A percentile compares a stretch with the other conserved stretches of the same genome.
Evolutionary conservation across 2,888 invertebrate species (phyloP).

Genomic region (Ceratothoa steindachneri): DNA sequence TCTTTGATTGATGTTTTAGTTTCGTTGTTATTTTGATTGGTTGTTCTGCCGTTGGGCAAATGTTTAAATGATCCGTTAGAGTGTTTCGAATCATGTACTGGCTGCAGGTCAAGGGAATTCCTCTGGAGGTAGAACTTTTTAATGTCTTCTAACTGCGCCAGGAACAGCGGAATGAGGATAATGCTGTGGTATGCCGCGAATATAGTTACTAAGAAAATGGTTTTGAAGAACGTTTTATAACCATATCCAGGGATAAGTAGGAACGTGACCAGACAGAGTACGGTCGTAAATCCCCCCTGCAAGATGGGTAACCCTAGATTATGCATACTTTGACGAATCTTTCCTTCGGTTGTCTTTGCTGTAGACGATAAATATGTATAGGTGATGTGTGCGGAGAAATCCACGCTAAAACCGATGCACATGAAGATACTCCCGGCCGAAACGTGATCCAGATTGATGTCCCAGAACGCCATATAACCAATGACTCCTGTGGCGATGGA

Average conservation of each 20-base stretch:
- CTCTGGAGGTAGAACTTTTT: neutral
- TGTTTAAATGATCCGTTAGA: no score
- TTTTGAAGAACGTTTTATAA: slow-evolving; percentile 56
- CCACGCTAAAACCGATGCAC: slow-evolving; percentile 66
- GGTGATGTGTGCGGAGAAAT: slow-evolving; percentile 54
- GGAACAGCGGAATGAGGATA: slow-evolving; percentile 76
- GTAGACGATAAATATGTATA: slow-evolving; percentile 54
- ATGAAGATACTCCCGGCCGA: slow-evolving; percentile 96
- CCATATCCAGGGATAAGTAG: slow-evolving; percentile 88
- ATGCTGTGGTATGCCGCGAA: slow-evolving; percentile 91
- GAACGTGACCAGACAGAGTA: slow-evolving; percentile 79
- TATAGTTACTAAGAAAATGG: slow-evolving; percentile 90
- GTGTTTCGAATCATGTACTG: no score
- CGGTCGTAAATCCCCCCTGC: slow-evolving; percentile 86
- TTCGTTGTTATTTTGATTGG: no score
- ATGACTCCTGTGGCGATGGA: slow-evolving; percentile 90
- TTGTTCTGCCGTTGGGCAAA: no score
- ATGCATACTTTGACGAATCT: slow-evolving; percentile 52
- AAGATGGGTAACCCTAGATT: slow-evolving; percentile 57
- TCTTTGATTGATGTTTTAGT: no score
- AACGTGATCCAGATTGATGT: slow-evolving; percentile 86
- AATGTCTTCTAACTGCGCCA: slow-evolving; percentile 57
- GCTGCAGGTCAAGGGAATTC: no score
- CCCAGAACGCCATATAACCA: slow-evolving; percentile 94
- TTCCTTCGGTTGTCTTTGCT: slow-evolving; percentile 32